These are phyloP conservation scores for Sebastes itinus DNA, from an alignment of 2,797 vertebrate species.

Conservation along the genomic window DNA sequence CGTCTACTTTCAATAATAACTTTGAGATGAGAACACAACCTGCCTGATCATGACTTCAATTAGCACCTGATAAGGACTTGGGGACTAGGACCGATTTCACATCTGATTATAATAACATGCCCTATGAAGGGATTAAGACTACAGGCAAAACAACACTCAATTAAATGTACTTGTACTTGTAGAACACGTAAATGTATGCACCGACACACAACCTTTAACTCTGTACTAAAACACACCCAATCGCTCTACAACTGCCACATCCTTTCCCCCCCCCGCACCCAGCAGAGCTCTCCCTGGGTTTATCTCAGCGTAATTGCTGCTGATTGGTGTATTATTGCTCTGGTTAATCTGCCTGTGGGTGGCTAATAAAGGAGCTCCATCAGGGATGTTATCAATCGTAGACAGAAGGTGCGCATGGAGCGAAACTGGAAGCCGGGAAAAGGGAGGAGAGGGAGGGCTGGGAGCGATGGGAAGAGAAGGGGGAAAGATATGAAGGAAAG, in stretches of 20 bases:
- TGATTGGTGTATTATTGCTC: conserved; percentile 80
- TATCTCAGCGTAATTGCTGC: conserved; percentile 77
- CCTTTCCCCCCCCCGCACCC: conserved; percentile 37
- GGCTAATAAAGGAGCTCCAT: conserved; percentile 77
- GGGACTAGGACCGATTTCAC: conserved; percentile 52
- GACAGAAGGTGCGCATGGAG: conserved; percentile 66
- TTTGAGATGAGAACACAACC: conserved; percentile 32
- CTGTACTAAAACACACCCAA: conserved; percentile 47
- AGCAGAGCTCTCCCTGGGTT: conserved; percentile 66
- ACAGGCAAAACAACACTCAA: conserved; percentile 28
- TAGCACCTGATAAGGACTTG: conserved; percentile 51
- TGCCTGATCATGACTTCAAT: conserved; percentile 55
- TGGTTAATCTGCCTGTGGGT: conserved; percentile 77
- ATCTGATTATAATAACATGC: conserved; percentile 54
- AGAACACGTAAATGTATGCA: conserved; percentile 48
- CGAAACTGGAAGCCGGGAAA: conserved; percentile 38
- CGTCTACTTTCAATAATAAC: conserved; percentile 32
- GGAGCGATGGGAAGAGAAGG: neutral
- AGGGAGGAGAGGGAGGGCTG: neutral
- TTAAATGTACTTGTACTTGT: conserved; percentile 22
- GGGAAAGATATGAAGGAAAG: neutral
- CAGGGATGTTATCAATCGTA: conserved; percentile 73
- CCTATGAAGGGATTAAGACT: conserved; percentile 46
- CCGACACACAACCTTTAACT: conserved; percentile 54
- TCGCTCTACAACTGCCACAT: conserved; percentile 43